Conservation (phyloP, 2,797 vertebrate species). For the Anomalospiza imberbis region DNA sequence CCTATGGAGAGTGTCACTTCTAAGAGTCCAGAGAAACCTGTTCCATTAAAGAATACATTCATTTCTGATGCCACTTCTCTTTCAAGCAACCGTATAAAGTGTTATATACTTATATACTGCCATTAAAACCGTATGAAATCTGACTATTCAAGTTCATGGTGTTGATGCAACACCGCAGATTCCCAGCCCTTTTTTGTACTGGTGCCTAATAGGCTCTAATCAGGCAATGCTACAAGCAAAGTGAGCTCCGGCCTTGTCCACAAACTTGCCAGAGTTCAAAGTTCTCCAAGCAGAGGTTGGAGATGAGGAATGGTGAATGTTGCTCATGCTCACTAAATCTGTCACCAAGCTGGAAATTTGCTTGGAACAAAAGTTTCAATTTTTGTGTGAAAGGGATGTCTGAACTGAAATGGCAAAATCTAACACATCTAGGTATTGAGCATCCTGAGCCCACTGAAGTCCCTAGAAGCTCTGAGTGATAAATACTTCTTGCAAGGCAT, state of each 20-base stretch:
- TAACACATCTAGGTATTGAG: not conserved
- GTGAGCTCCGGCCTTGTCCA: not conserved
- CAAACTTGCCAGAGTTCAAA: not conserved
- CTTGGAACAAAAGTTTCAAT: not conserved
- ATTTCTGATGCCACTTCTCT: not conserved
- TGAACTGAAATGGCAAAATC: not conserved
- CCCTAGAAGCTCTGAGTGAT: conserved; percentile 18
- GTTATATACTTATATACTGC: not conserved
- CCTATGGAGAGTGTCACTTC: not conserved
- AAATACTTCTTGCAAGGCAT: conserved; percentile 1
- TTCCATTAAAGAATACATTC: not conserved
- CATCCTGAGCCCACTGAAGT: not conserved
- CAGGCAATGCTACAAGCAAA: not conserved
- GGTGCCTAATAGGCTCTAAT: not conserved
- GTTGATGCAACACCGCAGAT: not conserved
- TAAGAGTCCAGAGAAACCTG: not conserved
- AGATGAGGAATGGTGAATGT: not conserved
- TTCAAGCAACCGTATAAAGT: not conserved
- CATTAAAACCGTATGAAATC: not conserved
- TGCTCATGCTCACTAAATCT: not conserved
- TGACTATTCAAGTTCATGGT: not conserved
- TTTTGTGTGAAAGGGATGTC: not conserved
- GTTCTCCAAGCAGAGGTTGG: not conserved
- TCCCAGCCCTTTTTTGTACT: not conserved
- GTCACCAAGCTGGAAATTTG: not conserved